Percentiles rank a stretch among this genome's conserved stretches.
These are phyloP conservation scores for Salvelinus sp. DNA, from an alignment of 2,113 vertebrate genomes.

Conservation along the genomic window DNA sequence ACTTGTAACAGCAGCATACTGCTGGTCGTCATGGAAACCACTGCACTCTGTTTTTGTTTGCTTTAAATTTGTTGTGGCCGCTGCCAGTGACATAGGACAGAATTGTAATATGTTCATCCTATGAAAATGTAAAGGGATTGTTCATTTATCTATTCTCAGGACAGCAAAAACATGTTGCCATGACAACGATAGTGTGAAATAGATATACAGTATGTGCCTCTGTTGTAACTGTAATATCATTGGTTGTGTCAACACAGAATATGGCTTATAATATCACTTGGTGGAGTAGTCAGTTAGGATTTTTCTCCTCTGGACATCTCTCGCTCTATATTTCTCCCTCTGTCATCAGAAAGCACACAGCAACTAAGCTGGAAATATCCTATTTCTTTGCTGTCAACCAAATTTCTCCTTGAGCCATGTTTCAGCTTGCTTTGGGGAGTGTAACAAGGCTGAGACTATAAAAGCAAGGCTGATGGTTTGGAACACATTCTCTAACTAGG, in stretches of 20 bases:
- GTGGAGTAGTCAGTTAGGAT: too few relatives aligned
- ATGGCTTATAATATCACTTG: neutral
- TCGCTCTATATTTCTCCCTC: neutral
- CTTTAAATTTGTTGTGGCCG: too few relatives aligned
- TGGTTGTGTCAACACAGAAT: neutral
- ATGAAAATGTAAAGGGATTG: neutral
- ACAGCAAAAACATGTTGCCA: neutral
- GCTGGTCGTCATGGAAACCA: slow-evolving; percentile 53
- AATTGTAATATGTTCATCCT: neutral
- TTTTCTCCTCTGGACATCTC: neutral
- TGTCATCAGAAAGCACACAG: neutral
- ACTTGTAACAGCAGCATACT: slow-evolving; percentile 39
- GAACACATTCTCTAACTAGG: neutral
- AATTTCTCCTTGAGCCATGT: neutral
- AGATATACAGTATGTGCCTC: too few relatives aligned
- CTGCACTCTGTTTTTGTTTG: neutral
- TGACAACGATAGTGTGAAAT: neutral
- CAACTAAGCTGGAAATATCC: neutral
- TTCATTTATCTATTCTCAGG: neutral
- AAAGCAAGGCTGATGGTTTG: neutral
- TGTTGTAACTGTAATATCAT: neutral
- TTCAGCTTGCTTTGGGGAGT: neutral
- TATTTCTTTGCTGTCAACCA: neutral
- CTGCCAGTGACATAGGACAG: neutral
- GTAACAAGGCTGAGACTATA: too few relatives aligned